phyloP scores from a whole-genome alignment of 2,888 invertebrate genomes.

The Ischnus inquisitorius region DNA sequence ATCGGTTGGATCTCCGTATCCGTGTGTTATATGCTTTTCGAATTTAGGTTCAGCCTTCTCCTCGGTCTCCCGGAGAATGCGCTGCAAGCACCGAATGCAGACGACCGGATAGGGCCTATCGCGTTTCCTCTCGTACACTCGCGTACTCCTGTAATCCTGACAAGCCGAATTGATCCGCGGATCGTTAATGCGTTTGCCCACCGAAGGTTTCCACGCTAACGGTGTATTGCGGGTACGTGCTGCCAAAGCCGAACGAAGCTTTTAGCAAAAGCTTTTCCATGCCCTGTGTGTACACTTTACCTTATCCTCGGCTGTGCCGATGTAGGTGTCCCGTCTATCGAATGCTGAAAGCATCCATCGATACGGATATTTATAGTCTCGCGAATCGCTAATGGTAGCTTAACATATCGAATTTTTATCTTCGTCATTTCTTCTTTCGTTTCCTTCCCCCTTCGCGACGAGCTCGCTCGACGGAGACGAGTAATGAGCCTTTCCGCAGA shows the following conservation, averaged over 20 bases:
- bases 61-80: background rate
- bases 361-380: constrained; percentile 22
- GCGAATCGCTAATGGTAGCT: background rate
- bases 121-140: constrained; percentile 5
- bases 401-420: constrained; percentile 10
- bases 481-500: background rate
- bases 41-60: background rate
- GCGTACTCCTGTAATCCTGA: constrained; percentile 33
- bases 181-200: constrained; percentile 11
- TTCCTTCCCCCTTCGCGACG: background rate
- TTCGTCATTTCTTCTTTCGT: background rate
- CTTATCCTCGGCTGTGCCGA: background rate
- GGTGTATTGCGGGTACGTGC: constrained; percentile 31
- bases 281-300: background rate
- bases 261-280: constrained; percentile 30
- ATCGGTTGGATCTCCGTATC: background rate
- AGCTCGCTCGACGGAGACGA: background rate
- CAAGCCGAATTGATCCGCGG: constrained; percentile 44
- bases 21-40: constrained; percentile 11
- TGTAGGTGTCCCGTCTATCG: background rate
- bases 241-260: constrained; percentile 18
- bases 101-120: constrained; percentile 37
- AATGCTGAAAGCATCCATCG: constrained; percentile 39
- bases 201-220: constrained; percentile 1
- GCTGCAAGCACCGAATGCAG: constrained; percentile 51